Conservation (phyloP, 2,113 vertebrate genomes). For the Monarcha castaneiventris region DNA sequence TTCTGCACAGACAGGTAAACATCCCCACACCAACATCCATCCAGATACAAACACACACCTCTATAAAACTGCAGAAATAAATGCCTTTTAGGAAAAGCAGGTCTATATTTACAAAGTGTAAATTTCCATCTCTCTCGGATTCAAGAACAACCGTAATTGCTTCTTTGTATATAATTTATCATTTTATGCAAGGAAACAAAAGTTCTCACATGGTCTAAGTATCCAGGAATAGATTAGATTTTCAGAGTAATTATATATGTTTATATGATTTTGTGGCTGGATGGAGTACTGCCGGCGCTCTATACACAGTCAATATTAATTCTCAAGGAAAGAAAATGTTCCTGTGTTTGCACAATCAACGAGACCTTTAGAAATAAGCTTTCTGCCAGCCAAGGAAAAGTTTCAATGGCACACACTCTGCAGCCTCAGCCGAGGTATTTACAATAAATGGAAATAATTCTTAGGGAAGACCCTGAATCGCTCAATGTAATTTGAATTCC, state of each 20-base stretch:
- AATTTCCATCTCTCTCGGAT: constrained; percentile 28
- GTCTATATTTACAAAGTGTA: neutral
- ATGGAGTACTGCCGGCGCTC: constrained; percentile 16
- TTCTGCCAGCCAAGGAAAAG: constrained; percentile 40
- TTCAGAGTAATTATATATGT: constrained; percentile 63
- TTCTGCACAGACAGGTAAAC: constrained; percentile 22
- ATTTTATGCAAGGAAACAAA: constrained; percentile 61
- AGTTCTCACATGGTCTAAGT: constrained; percentile 62
- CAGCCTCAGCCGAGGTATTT: constrained; percentile 24
- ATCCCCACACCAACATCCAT: neutral
- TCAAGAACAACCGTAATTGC: constrained; percentile 57
- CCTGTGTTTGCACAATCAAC: constrained; percentile 65
- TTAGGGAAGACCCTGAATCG: constrained; percentile 2
- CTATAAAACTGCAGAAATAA: neutral
- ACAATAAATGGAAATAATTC: constrained; percentile 58
- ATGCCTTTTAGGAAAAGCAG: constrained; percentile 27
- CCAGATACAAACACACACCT: neutral
- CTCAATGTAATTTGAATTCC: constrained; percentile 37
- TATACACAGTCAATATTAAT: constrained; percentile 65
- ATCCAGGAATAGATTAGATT: constrained; percentile 60
- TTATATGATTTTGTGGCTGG: constrained; percentile 55
- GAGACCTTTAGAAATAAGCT: constrained; percentile 68
- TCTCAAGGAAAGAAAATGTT: constrained; percentile 58
- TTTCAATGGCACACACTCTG: constrained; percentile 2
- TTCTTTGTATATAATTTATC: constrained; percentile 65